A percentile compares a stretch with the other conserved stretches of the same genome.
Conservation (phyloP, 1,140 invertebrate species). For the Lepeophtheirus salmonis region DNA sequence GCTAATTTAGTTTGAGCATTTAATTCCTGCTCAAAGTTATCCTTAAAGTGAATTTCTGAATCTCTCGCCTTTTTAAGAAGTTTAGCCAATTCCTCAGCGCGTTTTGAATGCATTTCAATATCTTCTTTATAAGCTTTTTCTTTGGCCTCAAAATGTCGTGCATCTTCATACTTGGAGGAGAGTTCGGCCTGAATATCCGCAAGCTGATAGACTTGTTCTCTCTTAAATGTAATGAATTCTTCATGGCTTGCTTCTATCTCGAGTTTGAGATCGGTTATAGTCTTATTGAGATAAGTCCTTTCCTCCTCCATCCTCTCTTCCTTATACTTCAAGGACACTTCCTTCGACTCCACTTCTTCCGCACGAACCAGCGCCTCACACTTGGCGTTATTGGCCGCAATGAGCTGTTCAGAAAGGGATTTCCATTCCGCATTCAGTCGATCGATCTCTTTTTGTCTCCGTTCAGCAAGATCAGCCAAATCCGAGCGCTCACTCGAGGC, state of each 20-base stretch:
- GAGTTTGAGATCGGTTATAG: constrained; percentile 20
- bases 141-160: constrained; percentile 28
- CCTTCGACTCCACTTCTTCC: constrained; percentile 56
- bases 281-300: constrained; percentile 25
- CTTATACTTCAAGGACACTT: constrained; percentile 52
- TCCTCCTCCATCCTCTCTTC: constrained; percentile 27
- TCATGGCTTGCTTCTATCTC: constrained; percentile 16
- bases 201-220: constrained; percentile 7
- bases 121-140: constrained; percentile 32
- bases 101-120: constrained; percentile 42
- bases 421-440: constrained; percentile 30
- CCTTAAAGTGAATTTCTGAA: constrained; percentile 49
- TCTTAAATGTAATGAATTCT: constrained; percentile 12
- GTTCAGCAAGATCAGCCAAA: constrained; percentile 13
- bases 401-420: constrained; percentile 27
- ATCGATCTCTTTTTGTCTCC: constrained; percentile 18
- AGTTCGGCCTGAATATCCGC: constrained; percentile 33
- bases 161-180: constrained; percentile 54
- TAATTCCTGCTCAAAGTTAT: constrained; percentile 62
- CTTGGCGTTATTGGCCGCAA: constrained; percentile 34
- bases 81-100: constrained; percentile 48
- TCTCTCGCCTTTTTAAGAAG: constrained; percentile 53
- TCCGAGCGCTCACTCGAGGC: constrained; percentile 9
- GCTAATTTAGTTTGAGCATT: constrained; percentile 61
- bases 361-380: constrained; percentile 55